A percentile compares a stretch with the other conserved stretches of the same genome.
Evolutionary conservation across 2,888 invertebrate species (phyloP).

Genomic region (Leuctra nigra): DNA sequence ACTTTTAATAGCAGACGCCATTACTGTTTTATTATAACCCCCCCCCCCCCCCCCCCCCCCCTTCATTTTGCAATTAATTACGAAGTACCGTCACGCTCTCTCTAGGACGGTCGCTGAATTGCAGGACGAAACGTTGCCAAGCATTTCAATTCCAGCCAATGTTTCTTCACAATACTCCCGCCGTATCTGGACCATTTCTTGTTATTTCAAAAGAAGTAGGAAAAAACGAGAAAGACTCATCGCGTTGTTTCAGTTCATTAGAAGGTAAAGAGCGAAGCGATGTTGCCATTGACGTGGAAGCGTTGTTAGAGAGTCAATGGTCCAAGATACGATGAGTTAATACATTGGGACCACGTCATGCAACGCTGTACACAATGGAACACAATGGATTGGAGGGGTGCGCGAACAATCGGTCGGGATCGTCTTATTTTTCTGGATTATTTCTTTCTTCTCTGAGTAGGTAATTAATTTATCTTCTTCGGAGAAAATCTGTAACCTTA

Average conservation of each 20-base stretch:
- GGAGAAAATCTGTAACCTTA: too few relatives aligned
- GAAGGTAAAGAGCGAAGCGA: conserved; percentile 6
- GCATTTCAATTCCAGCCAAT: conserved; percentile 2
- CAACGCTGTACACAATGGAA: too few relatives aligned
- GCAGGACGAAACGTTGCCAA: background rate
- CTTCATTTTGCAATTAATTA: conserved; percentile 6
- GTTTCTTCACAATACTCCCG: conserved; percentile 8
- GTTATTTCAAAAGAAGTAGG: conserved; percentile 9
- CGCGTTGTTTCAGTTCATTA: conserved; percentile 18
- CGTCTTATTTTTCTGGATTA: too few relatives aligned
- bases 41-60: too few relatives aligned
- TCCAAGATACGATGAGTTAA: conserved; percentile 12
- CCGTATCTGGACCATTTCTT: conserved; percentile 7
- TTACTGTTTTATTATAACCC: too few relatives aligned
- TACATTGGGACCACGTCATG: background rate
- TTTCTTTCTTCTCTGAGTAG: too few relatives aligned
- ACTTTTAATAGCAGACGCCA: too few relatives aligned
- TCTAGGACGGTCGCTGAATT: background rate
- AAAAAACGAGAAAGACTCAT: background rate
- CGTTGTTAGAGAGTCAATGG: conserved; percentile 20
- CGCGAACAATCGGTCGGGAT: too few relatives aligned
- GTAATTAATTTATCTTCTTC: too few relatives aligned
- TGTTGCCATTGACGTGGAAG: conserved; percentile 19
- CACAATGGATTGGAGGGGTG: too few relatives aligned
- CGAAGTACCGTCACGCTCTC: conserved; percentile 4